Evolutionary conservation across 1,140 invertebrate species (phyloP).

Genomic region (Cydia amplana): DNA sequence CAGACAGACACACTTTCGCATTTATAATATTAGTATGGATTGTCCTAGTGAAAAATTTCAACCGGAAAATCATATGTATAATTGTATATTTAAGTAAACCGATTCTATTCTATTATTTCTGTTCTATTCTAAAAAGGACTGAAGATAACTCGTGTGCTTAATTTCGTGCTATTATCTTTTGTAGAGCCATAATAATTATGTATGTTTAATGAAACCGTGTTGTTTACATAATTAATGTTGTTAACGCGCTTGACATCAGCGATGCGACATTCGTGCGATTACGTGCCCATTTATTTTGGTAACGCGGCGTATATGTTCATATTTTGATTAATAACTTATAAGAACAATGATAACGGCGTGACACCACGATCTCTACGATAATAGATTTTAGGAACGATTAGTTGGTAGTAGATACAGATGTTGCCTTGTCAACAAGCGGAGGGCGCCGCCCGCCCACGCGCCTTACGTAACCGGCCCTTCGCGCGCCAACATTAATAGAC

Average conservation of each 20-base stretch:
- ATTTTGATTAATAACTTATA: neutral
- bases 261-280: neutral
- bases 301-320: neutral
- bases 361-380: neutral
- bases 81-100: too few relatives aligned
- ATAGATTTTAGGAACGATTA: conserved; percentile 12
- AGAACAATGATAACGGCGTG: neutral
- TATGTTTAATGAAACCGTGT: conserved; percentile 1
- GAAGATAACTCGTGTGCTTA: neutral
- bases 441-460: conserved; percentile 60
- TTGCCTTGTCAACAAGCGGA: conserved; percentile 36
- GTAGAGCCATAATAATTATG: neutral
- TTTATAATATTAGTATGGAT: too few relatives aligned
- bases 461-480: conserved; percentile 47
- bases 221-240: conserved; percentile 24
- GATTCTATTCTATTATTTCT: too few relatives aligned
- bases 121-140: neutral
- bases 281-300: conserved; percentile 4
- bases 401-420: conserved; percentile 37
- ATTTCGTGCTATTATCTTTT: neutral
- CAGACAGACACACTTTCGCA: too few relatives aligned
- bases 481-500: conserved; percentile 32
- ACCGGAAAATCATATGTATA: too few relatives aligned
- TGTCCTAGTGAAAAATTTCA: too few relatives aligned
- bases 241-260: conserved; percentile 24